Conservation (phyloP, 2,888 invertebrate species). For the Tetheella fluctuosa region DNA sequence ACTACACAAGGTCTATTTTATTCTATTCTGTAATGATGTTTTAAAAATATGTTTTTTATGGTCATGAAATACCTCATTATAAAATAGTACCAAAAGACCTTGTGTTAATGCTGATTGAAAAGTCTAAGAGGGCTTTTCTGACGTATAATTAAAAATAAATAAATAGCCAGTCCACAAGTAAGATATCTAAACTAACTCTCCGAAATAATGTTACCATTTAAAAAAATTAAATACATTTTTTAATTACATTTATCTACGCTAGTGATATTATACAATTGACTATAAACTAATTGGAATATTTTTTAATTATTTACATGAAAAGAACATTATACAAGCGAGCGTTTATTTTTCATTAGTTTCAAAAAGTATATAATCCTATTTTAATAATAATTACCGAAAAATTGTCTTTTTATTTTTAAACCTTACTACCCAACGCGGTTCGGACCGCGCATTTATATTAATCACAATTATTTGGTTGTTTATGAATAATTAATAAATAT, state of each 20-base stretch:
- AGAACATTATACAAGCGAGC: constrained; percentile 61
- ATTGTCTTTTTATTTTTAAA: constrained; percentile 36
- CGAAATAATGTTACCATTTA: constrained; percentile 46
- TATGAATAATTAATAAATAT: constrained; percentile 33
- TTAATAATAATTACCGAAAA: constrained; percentile 32
- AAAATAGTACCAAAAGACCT: constrained; percentile 15
- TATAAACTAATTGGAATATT: constrained; percentile 79
- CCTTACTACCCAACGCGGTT: constrained; percentile 29
- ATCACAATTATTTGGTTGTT: constrained; percentile 54
- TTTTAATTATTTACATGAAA: constrained; percentile 74
- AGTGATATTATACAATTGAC: constrained; percentile 78
- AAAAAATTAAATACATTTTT: constrained; percentile 65
- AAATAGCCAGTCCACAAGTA: constrained; percentile 39
- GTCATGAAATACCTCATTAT: background rate
- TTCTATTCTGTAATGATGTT: background rate
- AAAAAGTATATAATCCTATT: constrained; percentile 18
- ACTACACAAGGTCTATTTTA: background rate
- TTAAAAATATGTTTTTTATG: constrained; percentile 2
- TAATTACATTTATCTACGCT: constrained; percentile 62
- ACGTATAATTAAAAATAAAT: constrained; percentile 23
- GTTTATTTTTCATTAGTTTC: constrained; percentile 30
- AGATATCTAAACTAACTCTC: constrained; percentile 31
- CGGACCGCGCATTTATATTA: constrained; percentile 27
- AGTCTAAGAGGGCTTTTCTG: background rate
- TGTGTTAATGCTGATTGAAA: background rate